Evolutionary conservation across 2,888 invertebrate species (phyloP), one percentile per base, ranked within the genome.

Genomic region (Pantelozetes paolii): DNA sequence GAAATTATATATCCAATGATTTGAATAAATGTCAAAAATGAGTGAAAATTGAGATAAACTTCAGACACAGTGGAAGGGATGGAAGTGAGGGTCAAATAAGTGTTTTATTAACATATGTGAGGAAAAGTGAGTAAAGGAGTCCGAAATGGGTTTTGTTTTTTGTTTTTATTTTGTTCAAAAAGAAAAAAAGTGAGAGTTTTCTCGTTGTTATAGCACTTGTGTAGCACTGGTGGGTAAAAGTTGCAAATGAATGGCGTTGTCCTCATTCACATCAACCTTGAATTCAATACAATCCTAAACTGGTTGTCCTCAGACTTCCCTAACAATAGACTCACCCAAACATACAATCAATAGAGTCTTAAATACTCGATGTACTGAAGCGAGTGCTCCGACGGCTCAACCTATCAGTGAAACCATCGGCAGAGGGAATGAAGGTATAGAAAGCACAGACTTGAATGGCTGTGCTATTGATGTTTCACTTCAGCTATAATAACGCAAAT

Each of bases 251-350:
- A 50, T 50, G 50, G 50, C 50, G 50, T 50, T 50, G 50, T 50
- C 50, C 50, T 50, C 50, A 50, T 50, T 50, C n/a, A 50, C n/a
- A 50, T 50, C 50, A 50, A 50, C 50, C 50, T 50, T 50, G 50
- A 50, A 50, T 50, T 50, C 50, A 50, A 50, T 50, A 15, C n/a
- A 50, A n/a, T 18, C 50, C 50, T 9, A 50, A 50, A 50, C 50
- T 50, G 20, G 20, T 20, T n/a, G n/a, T n/a, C 8, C 50, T 8
- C 15, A 50, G 50, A 50, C 50, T 20, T 20, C 18, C 50, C 50
- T 50, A 5, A 3, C 18, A 18, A 50, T 50, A 50, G 50, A 50
- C 50, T 50, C 50, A 9, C 50, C 50, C 5, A 50, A 50, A 9
- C 50, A 9, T 50, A 36, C 36, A 50, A 50, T 50, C 50, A 50